Conservation (phyloP, 2,888 invertebrate species). For the Ferrisia virgata region DNA sequence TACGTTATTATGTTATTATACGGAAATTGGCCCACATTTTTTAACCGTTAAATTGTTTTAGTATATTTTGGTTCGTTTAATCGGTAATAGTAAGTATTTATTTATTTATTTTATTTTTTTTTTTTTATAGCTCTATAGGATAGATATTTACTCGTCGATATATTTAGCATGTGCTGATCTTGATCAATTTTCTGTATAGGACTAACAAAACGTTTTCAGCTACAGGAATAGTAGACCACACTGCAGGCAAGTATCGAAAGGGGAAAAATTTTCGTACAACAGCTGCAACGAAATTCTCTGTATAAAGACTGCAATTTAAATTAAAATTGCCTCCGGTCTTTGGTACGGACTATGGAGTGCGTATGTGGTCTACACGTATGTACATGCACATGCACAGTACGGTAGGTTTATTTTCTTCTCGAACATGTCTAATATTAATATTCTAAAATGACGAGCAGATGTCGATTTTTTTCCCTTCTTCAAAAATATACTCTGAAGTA, state of each 20-base stretch:
- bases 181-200: neutral
- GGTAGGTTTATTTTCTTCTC: too few species aligned
- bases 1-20: slow-evolving; percentile 41
- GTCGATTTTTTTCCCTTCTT: neutral
- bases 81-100: neutral
- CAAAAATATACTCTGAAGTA: neutral
- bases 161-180: neutral
- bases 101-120: neutral
- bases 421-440: neutral
- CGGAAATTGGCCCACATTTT: slow-evolving; percentile 40
- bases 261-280: neutral
- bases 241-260: slow-evolving; percentile 7
- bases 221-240: too few species aligned
- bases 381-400: too few species aligned
- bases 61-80: slow-evolving; percentile 12
- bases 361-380: too few species aligned
- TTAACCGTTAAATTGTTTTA: slow-evolving; percentile 41
- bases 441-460: slow-evolving; percentile 18
- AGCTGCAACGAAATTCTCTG: neutral
- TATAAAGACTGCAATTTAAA: slow-evolving; percentile 5
- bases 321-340: slow-evolving; percentile 13
- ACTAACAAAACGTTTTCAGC: neutral
- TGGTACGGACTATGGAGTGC: neutral
- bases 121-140: too few species aligned
- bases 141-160: neutral